Evolutionary conservation across 1,140 invertebrate species (phyloP), one percentile per base, ranked within the genome.

Genomic region (Bactericera cockerelli): DNA sequence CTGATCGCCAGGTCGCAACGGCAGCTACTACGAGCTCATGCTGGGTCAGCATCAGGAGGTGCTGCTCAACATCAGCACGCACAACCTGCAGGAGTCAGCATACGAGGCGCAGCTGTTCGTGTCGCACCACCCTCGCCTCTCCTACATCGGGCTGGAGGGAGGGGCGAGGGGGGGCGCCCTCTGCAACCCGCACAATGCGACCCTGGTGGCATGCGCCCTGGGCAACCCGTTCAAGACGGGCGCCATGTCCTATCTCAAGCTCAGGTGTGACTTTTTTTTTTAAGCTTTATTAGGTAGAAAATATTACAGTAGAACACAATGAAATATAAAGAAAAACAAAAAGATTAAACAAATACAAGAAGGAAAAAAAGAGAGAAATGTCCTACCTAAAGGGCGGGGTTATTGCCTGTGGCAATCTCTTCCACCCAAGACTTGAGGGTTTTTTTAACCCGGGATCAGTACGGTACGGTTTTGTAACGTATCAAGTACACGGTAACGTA

Each of bases 91-190:
- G 1, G 93, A 98, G 69, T 86, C 92, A 0, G 93, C 93, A 0
- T 96, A 97, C 68, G 88, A 95, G 69, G 81, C 91, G 0, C 82
- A 84, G 65, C 68, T 97, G 1, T 88, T 85, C 68, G 77, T 97
- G 1, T 71, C 74, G 22, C 87, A 93, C 70, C 86, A 90, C 21
- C 71, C 79, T 33, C 82, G 77, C 57, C 74, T 97, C 6, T 83
- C 80, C 66, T 94, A 91, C 66, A 86, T 90, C 65, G 83, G 81
- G 21, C 78, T 75, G 39, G 73, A 72, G 24, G 78, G 78, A 62
- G n/a, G n/a, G n/a, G n/a, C n/a, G n/a, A 72, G 72, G 31, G 75
- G 76, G 60, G 74, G 75, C 58, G 74, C 82, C 10, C 81, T 81
- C 21, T 88, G 85, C 67, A 83, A 79, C 62, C 77, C 81, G 61